Evolutionary conservation across 2,797 vertebrate genomes (phyloP), one percentile per base, ranked within the genome.

Genomic region (Falco peregrinus): DNA sequence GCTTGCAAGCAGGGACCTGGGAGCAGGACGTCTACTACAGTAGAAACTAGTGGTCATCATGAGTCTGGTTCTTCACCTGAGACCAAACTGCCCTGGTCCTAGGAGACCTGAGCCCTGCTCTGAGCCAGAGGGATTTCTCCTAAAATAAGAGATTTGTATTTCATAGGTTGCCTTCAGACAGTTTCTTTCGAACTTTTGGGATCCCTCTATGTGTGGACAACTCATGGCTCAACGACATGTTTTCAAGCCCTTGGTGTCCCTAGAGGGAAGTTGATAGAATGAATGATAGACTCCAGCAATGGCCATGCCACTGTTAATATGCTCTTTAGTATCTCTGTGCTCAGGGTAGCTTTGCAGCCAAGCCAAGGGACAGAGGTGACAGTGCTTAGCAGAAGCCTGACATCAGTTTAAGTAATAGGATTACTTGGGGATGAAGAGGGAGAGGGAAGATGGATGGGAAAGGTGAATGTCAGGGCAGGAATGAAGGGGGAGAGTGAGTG

Each of bases 311-410:
- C 19, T 28, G 50, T 20, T 26, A 67, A 26, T 6, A 8, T 68
- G 50, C 45, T 90, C 29, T 35, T 47, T 33, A 77, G 28, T 24
- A 48, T 41, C 73, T 33, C 54, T 29, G 11, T 7, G 22, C 33
- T 84, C 1, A 1, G 29, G 14, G 20, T 18, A 74, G 85, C 53
- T 41, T 16, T 73, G 67, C 57, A 91, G 65, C 57, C 43, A 63
- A 90, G 88, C 41, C 91, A 73, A 87, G 59, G 70, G 29, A 84
- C 81, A 87, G 92, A 82, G 84, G 81, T 82, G 74, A 94, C 79
- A 35, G 51, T 11, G 84, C 82, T 95, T 75, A 93, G 50, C 65
- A 73, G 73, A 78, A 86, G 76, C 65, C 81, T 95, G 74, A 92
- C 87, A 95, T 91, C 82, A 60, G 4, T 53, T 85, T 85, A 86